Conservation (phyloP, 2,888 invertebrate genomes). For the Cantharis flavilabris region DNA sequence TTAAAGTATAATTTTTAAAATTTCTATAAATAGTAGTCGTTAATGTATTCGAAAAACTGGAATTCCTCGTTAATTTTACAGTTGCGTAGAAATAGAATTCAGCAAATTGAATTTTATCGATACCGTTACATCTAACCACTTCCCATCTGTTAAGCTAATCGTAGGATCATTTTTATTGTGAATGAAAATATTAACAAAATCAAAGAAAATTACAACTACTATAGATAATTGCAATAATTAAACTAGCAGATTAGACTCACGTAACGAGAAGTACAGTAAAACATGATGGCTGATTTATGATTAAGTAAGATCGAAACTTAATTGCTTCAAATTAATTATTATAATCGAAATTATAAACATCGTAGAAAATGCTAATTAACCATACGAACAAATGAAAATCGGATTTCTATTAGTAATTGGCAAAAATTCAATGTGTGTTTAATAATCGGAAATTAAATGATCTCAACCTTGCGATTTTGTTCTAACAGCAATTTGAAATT, state of each 20-base stretch:
- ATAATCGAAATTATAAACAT: neutral
- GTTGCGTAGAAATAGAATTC: neutral
- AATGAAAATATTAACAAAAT: neutral
- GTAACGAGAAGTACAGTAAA: neutral
- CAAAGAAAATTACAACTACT: neutral
- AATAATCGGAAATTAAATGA: neutral
- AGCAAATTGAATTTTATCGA: neutral
- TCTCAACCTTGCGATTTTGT: neutral
- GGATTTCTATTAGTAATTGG: neutral
- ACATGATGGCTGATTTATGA: neutral
- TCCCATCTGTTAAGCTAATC: neutral
- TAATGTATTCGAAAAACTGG: neutral
- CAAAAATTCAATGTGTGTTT: neutral
- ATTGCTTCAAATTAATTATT: neutral
- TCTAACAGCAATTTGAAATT: neutral
- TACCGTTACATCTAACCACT: neutral
- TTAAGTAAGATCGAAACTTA: neutral
- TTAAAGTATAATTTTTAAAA: neutral
- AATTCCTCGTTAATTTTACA: constrained; percentile 1
- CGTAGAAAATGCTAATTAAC: neutral
- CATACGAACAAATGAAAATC: neutral
- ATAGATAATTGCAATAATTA: neutral
- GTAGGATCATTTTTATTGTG: neutral
- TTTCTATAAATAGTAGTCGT: neutral
- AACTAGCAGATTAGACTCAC: neutral